phyloP scores from a whole-genome alignment of 2,113 vertebrate species.

The Scomber japonicus region DNA sequence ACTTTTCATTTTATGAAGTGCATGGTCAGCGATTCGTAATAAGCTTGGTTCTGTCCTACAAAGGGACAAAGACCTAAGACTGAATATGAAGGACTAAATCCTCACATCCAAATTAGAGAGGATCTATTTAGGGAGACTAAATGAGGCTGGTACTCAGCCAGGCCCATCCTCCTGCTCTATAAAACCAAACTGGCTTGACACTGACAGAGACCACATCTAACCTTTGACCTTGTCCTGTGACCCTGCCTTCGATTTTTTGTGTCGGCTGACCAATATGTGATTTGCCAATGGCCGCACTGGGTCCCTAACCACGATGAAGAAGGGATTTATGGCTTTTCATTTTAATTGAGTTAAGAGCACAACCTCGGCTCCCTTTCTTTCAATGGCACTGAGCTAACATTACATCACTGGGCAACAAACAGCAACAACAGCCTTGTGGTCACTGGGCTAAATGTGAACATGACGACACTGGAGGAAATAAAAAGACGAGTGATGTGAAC shows the following conservation, averaged over 20 bases:
- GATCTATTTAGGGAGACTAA: slow-evolving; percentile 69
- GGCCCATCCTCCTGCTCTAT: slow-evolving; percentile 72
- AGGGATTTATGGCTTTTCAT: slow-evolving; percentile 90
- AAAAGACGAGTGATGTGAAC: slow-evolving; percentile 48
- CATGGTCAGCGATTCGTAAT: slow-evolving; percentile 60
- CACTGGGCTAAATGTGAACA: slow-evolving; percentile 68
- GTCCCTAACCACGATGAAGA: slow-evolving; percentile 87
- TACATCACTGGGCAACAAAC: slow-evolving; percentile 77
- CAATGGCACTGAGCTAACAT: slow-evolving; percentile 61
- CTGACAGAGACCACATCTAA: slow-evolving; percentile 87
- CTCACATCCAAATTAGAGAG: slow-evolving; percentile 67
- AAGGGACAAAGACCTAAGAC: slow-evolving; percentile 50
- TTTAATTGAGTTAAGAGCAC: slow-evolving; percentile 87
- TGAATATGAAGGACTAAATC: slow-evolving; percentile 58
- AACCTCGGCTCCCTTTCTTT: slow-evolving; percentile 66
- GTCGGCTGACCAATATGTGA: slow-evolving; percentile 88
- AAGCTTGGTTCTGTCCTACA: slow-evolving; percentile 50
- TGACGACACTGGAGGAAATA: slow-evolving; percentile 69
- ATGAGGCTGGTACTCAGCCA: slow-evolving; percentile 73
- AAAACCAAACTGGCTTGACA: slow-evolving; percentile 84
- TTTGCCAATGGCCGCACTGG: slow-evolving; percentile 86
- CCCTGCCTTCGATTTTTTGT: slow-evolving; percentile 87
- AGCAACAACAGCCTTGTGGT: slow-evolving; percentile 63
- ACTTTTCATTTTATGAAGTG: slow-evolving; percentile 53
- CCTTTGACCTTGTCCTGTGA: slow-evolving; percentile 89